Conservation (phyloP, 2,113 vertebrate species). For the Menidia beryllina region DNA sequence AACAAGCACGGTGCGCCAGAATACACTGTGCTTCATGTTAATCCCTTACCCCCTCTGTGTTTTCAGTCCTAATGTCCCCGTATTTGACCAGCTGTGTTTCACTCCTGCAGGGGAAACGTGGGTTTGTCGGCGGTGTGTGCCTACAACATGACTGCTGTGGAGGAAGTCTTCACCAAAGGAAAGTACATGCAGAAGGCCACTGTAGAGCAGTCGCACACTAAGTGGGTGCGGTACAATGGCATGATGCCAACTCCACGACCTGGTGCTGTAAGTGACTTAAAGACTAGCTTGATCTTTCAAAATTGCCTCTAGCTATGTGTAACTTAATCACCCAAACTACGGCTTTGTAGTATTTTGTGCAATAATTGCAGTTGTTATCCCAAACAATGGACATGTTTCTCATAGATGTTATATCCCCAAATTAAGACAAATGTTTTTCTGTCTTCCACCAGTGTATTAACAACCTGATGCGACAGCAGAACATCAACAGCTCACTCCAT, state of each 20-base stretch:
- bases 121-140: constrained; percentile 95
- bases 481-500: constrained; percentile 89
- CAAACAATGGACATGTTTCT: not conserved
- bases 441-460: constrained; percentile 87
- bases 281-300: not conserved
- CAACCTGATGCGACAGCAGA: constrained; percentile 84
- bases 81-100: not conserved
- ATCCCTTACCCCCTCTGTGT: not conserved
- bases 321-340: not conserved
- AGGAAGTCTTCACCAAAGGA: constrained; percentile 92
- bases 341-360: not conserved
- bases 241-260: constrained; percentile 89
- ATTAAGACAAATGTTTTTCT: not conserved
- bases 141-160: constrained; percentile 88
- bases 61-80: not conserved
- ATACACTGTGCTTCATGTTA: not conserved
- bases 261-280: constrained; percentile 87
- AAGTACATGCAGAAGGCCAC: constrained; percentile 98
- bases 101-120: constrained; percentile 87
- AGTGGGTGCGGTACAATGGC: constrained; percentile 94
- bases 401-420: no score
- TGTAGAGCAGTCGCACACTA: constrained; percentile 94
- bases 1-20: not conserved
- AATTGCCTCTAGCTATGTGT: not conserved
- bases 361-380: not conserved